These are phyloP conservation scores for Chrysocyon brachyurus DNA, from an alignment of 2,797 vertebrate genomes.

Conservation along the genomic window DNA sequence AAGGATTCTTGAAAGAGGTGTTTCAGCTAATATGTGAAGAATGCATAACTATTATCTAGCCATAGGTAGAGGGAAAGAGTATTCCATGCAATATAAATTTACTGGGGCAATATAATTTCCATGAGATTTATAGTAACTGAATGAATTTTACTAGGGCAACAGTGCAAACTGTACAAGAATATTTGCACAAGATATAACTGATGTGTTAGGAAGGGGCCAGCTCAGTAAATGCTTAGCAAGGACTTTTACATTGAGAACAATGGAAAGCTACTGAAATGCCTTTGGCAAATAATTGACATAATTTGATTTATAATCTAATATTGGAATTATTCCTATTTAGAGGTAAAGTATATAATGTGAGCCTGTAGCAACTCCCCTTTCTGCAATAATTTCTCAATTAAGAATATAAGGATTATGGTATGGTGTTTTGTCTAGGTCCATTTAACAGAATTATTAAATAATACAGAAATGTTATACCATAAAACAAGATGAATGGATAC, in stretches of 20 bases:
- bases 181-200: not conserved
- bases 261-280: not conserved
- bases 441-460: conserved; percentile 21
- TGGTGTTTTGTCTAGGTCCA: not conserved
- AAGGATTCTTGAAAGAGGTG: not conserved
- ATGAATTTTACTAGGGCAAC: not conserved
- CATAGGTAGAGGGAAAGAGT: not conserved
- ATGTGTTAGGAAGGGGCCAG: not conserved
- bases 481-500: not conserved
- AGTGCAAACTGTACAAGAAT: not conserved
- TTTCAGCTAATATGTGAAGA: not conserved
- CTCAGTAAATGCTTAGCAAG: not conserved
- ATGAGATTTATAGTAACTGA: not conserved
- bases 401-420: not conserved
- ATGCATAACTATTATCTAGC: not conserved
- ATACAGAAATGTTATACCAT: not conserved
- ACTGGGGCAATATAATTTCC: not conserved
- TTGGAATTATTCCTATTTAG: not conserved
- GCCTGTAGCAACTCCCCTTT: not conserved
- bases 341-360: not conserved
- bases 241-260: not conserved
- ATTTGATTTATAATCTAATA: not conserved
- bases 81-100: not conserved
- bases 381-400: conserved; percentile 2
- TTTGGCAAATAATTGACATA: conserved; percentile 22